Evolutionary conservation across 2,888 invertebrate species (phyloP).

Genomic region (Caenorhabditis sp.): DNA sequence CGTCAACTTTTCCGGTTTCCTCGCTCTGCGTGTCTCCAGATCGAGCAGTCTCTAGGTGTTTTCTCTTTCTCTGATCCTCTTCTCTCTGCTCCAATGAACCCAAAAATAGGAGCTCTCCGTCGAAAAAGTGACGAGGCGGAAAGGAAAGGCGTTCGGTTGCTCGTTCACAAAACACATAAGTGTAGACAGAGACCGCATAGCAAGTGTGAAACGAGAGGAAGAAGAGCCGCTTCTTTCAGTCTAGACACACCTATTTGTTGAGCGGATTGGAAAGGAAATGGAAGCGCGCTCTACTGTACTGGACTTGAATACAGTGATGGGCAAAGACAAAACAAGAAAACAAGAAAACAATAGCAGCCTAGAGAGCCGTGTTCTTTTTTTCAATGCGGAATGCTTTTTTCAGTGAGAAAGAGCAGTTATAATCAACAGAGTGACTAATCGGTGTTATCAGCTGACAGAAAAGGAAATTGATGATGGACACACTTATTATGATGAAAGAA

Average conservation of each 20-base stretch:
- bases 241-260: conserved; percentile 17
- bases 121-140: conserved; percentile 44
- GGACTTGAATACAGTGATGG: conserved; percentile 4
- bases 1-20: conserved; percentile 53
- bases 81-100: background rate
- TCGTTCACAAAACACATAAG: conserved; percentile 1
- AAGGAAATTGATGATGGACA: background rate
- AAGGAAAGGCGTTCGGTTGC: conserved; percentile 15
- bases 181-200: background rate
- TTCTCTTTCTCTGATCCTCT: background rate
- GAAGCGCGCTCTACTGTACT: conserved; percentile 7
- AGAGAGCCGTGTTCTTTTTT: background rate
- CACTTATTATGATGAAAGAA: background rate
- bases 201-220: conserved; percentile 19
- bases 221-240: background rate
- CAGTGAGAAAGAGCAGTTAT: background rate
- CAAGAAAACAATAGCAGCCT: background rate
- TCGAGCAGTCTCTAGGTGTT: conserved; percentile 6
- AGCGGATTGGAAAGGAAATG: background rate
- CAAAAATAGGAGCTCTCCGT: conserved; percentile 41
- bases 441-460: conserved; percentile 2
- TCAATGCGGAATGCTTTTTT: background rate
- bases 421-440: conserved; percentile 1
- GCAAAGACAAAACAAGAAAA: background rate
- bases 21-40: conserved; percentile 13